Evolutionary conservation across 2,797 vertebrate genomes (phyloP), one percentile per base, ranked within the genome.

Genomic region (Coluber constrictor): DNA sequence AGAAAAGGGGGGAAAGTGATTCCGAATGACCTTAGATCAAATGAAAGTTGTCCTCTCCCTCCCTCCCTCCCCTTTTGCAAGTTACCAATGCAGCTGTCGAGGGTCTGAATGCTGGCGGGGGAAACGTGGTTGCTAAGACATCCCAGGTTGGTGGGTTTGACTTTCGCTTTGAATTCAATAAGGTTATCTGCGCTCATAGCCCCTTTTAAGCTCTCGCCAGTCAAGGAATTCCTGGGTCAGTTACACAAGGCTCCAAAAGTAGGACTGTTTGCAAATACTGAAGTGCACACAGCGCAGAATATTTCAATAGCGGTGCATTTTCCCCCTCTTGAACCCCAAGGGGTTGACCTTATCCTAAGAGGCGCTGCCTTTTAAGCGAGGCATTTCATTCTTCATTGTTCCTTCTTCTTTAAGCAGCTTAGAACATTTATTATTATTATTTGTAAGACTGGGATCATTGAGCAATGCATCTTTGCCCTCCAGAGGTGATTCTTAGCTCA

Each of bases 121-220:
- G 95, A 16, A 96, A 96, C 92, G 51, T 93, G 96, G 95, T 96
- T 97, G 95, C 96, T 95, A 95, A 95, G 95, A 96, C 95, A 95
- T 88, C 95, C 95, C 96, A 94, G 93, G 95, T 95, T 96, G 96
- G 94, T 89, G 95, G 92, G 96, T 97, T 97, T 94, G 59, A 66
- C 60, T 47, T 89, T 47, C 29, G n/a, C n/a, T 86, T 88, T 91
- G 37, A 66, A 94, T 91, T 60, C 87, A 89, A 66, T 57, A 59
- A 95, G 96, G 95, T 95, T 96, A 96, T 96, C 94, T 91, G 96
- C 93, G 91, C 95, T 96, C 95, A 92, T 93, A 94, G 95, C 94
- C 95, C 93, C 95, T 96, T 95, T 63, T 95, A 90, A 96, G 94
- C 95, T 95, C 96, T 79, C 93, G 91, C 95, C 95, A 96, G 96